Percentiles rank a stretch among this genome's conserved stretches.
These are phyloP conservation scores for Ispidina lecontei DNA, from an alignment of 2,797 vertebrate genomes.

Conservation along the genomic window DNA sequence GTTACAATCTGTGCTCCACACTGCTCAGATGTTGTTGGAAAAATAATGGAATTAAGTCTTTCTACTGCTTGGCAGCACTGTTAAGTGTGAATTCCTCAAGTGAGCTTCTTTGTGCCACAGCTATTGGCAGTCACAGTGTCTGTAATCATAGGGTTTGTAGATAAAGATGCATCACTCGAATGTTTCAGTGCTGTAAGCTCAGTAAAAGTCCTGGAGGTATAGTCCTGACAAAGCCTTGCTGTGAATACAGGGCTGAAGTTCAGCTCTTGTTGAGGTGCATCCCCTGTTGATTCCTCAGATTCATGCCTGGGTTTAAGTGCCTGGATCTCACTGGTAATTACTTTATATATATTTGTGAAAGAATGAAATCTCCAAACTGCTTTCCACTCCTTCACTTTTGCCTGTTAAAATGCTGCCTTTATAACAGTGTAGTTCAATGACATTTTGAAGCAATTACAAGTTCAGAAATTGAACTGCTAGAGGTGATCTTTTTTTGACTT, in stretches of 20 bases:
- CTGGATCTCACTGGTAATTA: neutral
- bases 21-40: neutral
- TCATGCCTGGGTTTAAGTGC: neutral
- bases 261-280: neutral
- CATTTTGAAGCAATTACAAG: slow-evolving; percentile 17
- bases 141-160: neutral
- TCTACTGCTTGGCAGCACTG: neutral
- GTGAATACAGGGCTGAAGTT: neutral
- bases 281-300: neutral
- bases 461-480: slow-evolving; percentile 18
- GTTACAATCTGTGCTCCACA: neutral
- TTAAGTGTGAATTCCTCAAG: neutral
- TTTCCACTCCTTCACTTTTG: neutral
- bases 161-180: fast-evolving
- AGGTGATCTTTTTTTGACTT: neutral
- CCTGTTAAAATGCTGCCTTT: neutral
- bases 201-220: fast-evolving
- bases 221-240: neutral
- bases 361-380: neutral
- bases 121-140: neutral
- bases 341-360: neutral
- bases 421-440: neutral
- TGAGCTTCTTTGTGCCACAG: neutral
- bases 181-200: neutral
- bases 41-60: neutral